Percentiles rank a stretch among this genome's conserved stretches.
Conservation (phyloP, 1,140 invertebrate species). For the Meloidogyne exigua region DNA sequence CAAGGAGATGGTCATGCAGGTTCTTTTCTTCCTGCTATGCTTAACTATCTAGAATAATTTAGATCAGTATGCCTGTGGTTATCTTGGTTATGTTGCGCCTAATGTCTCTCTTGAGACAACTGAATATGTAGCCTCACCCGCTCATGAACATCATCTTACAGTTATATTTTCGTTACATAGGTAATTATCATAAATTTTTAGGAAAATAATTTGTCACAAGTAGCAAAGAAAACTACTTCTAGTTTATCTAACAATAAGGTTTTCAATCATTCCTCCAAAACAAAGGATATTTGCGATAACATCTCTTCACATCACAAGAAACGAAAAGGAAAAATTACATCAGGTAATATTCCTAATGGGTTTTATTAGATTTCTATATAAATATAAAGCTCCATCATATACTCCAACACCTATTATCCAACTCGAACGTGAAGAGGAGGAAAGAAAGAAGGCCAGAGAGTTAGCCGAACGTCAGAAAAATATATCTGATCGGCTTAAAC, state of each 20-base stretch:
- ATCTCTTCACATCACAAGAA: background rate
- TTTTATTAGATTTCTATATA: background rate
- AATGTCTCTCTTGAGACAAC: background rate
- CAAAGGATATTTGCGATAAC: no score
- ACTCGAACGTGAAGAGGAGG: constrained; percentile 21
- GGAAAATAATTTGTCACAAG: background rate
- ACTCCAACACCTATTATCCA: constrained; percentile 24
- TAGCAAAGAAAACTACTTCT: background rate
- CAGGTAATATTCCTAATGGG: background rate
- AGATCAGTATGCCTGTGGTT: background rate
- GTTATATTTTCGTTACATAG: background rate
- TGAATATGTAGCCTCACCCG: background rate
- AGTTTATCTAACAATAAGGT: background rate
- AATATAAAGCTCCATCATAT: constrained; percentile 17
- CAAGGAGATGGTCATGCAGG: background rate
- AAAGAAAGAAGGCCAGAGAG: constrained; percentile 14
- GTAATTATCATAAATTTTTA: background rate
- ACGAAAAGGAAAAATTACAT: background rate
- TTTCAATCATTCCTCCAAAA: background rate
- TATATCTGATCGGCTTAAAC: background rate
- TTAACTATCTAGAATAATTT: background rate
- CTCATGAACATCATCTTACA: background rate
- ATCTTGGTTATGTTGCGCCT: background rate
- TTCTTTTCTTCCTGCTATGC: background rate
- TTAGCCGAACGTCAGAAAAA: constrained; percentile 15